Evolutionary conservation across 2,113 vertebrate genomes (phyloP), one percentile per base, ranked within the genome.

Genomic region (Seriola dumerili): DNA sequence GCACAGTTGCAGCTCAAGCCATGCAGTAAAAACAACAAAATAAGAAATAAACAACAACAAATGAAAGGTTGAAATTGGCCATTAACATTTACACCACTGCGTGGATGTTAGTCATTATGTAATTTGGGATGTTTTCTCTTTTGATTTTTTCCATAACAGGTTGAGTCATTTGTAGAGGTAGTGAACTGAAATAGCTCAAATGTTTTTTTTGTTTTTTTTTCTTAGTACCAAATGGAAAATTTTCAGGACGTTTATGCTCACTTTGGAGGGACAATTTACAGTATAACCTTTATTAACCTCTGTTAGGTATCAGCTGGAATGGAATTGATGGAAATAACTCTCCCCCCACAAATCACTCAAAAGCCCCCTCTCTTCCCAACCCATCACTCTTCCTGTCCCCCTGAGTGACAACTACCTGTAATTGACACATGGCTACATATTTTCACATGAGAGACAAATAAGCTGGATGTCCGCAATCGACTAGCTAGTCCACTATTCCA

Each of bases 1-100:
- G 77, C 77, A 84, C 72, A 75, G 85, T 70, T 78, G 88, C 36
- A 72, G 78, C 78, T 89, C 63, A 87, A 65, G 46, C 46, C 38
- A 52, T 85, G 73, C 78, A 75, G 80, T 63, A 72, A 85, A 85
- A 85, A 84, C 65, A 71, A 72, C 32, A 68, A 69, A 68, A 64
- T 23, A 23, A 75, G 32, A 25, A 42, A 61, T 19, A 25, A 57
- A 57, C 10, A 23, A 59, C 5, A 68, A 38, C 50, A 71, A 84
- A 87, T 72, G 23, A 87, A 88, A 72, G 46, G 46, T 71, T 67
- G 46, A 62, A 86, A 83, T 55, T 42, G 65, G 17, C 70, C 42
- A 78, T 84, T 76, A 78, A 66, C 44, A 54, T 62, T 67, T 17
- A 65, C 25, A 70, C 46, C 59, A 59, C 29, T 32, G 7, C 23